Base-by-base conservation (phyloP, 35 echinoderm and acorn worm genomes). In the Strongylocentrotus purpuratus region DNA sequence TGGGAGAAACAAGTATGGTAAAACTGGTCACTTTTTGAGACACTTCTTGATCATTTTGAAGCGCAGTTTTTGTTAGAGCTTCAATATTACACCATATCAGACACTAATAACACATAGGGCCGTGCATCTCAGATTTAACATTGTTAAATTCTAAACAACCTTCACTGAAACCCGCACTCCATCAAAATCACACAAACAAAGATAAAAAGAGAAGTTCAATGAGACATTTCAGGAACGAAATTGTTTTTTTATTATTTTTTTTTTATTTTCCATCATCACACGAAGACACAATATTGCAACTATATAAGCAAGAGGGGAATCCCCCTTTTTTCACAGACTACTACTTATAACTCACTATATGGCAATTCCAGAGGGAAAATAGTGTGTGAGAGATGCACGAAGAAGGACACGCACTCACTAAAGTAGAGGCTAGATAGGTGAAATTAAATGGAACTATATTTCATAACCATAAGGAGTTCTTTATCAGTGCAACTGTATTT, bases 221-320 rank as follows among this genome's bases (percentile, higher is more conserved):
- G 20, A 89, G 20, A 33, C 87, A 89, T 45, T 45, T 45, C 87
- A 45, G 33, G 33, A 89, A 33, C 32, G 32, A 45, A 22, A 89
- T 33, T 45, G 32, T 9, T 89, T 89, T 88, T 89, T 89, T 89
- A n/a, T 89, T 45, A 18, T 89, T 93, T 93, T 93, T 93, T 93
- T 93, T 93, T 93, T 46, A 93, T 93, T 93, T 93, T 93, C 91
- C 91, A 93, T 93, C 91, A 93, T 93, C 91, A 93, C 91, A 93
- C 91, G 91, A 50, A 47, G 91, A 93, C 91, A 93, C 91, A 93
- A 93, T 93, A 93, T 93, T 93, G 91, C 91, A 93, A 93, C 91
- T 93, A 93, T 93, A 93, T 93, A 93, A 93, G 48, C 91, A 47
- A 89, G 91, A 14, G 46, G 46, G 91, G 46, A 46, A 55, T 13